phyloP scores from a whole-genome alignment of 2,888 invertebrate species.

The Linnaemya vulpina region DNA sequence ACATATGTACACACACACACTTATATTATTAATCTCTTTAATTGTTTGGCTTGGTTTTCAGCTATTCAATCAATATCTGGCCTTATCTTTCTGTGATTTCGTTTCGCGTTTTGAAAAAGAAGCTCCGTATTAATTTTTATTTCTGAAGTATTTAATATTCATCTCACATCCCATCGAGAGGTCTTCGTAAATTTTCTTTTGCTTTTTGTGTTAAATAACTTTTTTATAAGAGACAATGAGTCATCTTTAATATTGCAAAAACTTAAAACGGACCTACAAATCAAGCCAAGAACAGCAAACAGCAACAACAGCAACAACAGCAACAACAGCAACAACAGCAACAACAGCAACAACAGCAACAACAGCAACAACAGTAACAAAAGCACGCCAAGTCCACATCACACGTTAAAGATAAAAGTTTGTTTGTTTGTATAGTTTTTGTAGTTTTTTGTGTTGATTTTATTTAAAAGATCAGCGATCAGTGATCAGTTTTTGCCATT shows the following conservation, averaged over 20 bases:
- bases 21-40: slow-evolving; percentile 24
- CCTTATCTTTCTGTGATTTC: slow-evolving; percentile 27
- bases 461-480: slow-evolving; percentile 65
- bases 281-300: slow-evolving; percentile 39
- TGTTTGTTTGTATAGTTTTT: slow-evolving; percentile 33
- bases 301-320: slow-evolving; percentile 24
- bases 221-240: slow-evolving; percentile 57
- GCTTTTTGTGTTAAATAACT: slow-evolving; percentile 4
- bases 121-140: slow-evolving; percentile 54
- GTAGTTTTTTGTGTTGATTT: slow-evolving; percentile 68
- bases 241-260: slow-evolving; percentile 62
- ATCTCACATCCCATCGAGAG: slow-evolving; percentile 61
- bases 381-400: slow-evolving; percentile 62
- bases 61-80: slow-evolving; percentile 46
- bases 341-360: slow-evolving; percentile 31
- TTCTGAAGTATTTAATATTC: slow-evolving; percentile 62
- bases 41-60: slow-evolving; percentile 30
- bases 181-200: slow-evolving; percentile 40
- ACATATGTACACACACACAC: no score
- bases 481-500: slow-evolving; percentile 71
- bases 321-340: slow-evolving; percentile 36
- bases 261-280: slow-evolving; percentile 59
- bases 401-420: slow-evolving; percentile 51
- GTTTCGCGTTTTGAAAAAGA: slow-evolving; percentile 38
- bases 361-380: slow-evolving; percentile 31